Conservation (phyloP, 1,140 invertebrate genomes). For the Frieseomelitta varia region DNA sequence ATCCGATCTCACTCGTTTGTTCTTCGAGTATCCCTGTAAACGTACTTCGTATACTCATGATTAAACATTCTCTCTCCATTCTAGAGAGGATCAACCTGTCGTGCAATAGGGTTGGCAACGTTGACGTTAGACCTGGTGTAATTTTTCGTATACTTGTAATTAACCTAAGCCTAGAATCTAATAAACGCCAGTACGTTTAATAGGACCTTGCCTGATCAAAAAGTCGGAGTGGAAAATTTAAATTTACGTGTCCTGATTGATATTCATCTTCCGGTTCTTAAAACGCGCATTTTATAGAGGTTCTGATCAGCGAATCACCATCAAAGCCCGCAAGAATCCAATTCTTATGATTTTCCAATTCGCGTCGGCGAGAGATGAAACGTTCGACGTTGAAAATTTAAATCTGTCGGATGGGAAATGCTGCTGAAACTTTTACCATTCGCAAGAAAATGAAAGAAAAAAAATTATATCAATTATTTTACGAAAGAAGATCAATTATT, state of each 20-base stretch:
- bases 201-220: too few relatives aligned
- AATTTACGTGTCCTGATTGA: background rate
- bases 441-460: too few relatives aligned
- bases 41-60: constrained; percentile 25
- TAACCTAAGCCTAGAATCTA: too few relatives aligned
- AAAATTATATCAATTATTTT: too few relatives aligned
- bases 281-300: constrained; percentile 21
- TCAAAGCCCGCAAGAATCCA: background rate
- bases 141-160: constrained; percentile 10
- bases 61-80: constrained; percentile 45
- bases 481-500: too few relatives aligned
- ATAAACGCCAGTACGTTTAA: too few relatives aligned
- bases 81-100: constrained; percentile 36
- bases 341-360: constrained; percentile 1
- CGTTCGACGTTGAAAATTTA: background rate
- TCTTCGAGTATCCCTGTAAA: constrained; percentile 51
- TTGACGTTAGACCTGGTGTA: background rate
- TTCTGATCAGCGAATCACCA: background rate
- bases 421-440: too few relatives aligned
- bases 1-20: constrained; percentile 56
- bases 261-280: background rate
- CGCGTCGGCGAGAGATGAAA: background rate
- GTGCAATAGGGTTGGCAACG: constrained; percentile 5
- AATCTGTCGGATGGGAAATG: background rate
- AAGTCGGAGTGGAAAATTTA: background rate